Conservation (phyloP, 1,140 invertebrate species). For the Drosophila bifasciata region DNA sequence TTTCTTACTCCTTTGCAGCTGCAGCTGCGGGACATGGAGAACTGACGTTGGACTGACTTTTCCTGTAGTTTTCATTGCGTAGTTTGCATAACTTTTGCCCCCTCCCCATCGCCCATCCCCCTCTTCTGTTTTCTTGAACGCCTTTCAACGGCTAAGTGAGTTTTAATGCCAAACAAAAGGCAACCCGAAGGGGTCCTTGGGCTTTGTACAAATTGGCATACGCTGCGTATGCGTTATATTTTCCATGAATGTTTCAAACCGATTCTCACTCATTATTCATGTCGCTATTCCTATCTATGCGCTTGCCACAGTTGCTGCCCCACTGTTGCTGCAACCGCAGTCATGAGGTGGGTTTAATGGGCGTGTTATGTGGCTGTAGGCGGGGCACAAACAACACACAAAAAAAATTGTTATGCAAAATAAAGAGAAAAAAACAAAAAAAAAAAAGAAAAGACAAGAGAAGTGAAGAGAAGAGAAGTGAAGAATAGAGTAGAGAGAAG, state of each 20-base stretch:
- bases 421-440: conserved; percentile 11
- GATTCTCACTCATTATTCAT: conserved; percentile 73
- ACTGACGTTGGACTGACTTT: conserved; percentile 38
- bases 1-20: conserved; percentile 24
- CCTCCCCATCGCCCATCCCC: not conserved
- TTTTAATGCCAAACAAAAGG: conserved; percentile 68
- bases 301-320: conserved; percentile 47
- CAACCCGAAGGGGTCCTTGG: conserved; percentile 10
- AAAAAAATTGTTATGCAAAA: conserved; percentile 30
- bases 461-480: too few species aligned
- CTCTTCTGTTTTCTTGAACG: not conserved
- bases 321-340: conserved; percentile 55
- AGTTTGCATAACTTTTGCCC: conserved; percentile 79
- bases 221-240: conserved; percentile 65
- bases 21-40: too few species aligned
- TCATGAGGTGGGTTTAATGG: conserved; percentile 19
- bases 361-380: not conserved
- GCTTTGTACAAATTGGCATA: conserved; percentile 32
- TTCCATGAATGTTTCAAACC: conserved; percentile 42
- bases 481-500: too few species aligned
- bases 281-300: conserved; percentile 79
- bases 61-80: conserved; percentile 68
- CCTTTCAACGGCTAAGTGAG: conserved; percentile 57
- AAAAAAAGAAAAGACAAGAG: conserved; percentile 14
- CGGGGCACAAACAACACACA: not conserved